A percentile compares a stretch with the other conserved stretches of the same genome.
Evolutionary conservation across 2,888 invertebrate genomes (phyloP).

Genomic region (Chloroclystis v-ata): DNA sequence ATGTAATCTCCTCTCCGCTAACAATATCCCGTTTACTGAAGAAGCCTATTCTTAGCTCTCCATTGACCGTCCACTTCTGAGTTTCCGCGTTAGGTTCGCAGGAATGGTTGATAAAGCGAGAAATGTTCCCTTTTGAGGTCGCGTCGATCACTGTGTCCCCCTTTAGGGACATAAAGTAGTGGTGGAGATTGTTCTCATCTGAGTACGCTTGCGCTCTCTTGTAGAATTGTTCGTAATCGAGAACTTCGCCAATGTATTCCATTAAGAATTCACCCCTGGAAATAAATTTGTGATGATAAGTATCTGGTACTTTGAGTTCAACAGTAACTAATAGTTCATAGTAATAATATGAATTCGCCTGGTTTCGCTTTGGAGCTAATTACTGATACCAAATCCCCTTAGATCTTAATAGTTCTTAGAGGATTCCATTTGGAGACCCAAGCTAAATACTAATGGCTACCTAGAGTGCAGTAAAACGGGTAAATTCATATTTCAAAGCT

Average conservation of each 20-base stretch:
- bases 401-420: too few relatives aligned
- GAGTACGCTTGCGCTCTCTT: conserved; percentile 92
- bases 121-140: conserved; percentile 95
- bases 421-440: too few relatives aligned
- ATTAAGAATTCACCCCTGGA: conserved; percentile 94
- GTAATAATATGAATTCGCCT: too few relatives aligned
- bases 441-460: too few relatives aligned
- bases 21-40: conserved; percentile 91
- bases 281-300: too few relatives aligned
- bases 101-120: conserved; percentile 98
- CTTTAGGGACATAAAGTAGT: conserved; percentile 98
- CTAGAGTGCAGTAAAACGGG: too few relatives aligned
- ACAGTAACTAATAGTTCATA: too few relatives aligned
- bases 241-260: conserved; percentile 99
- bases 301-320: too few relatives aligned
- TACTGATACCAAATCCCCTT: too few relatives aligned
- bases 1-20: conserved; percentile 96
- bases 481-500: too few relatives aligned
- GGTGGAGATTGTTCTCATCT: conserved; percentile 92
- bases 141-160: conserved; percentile 94
- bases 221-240: conserved; percentile 93
- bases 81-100: conserved; percentile 99
- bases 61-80: conserved; percentile 97
- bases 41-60: conserved; percentile 96
- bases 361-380: too few relatives aligned